Base-by-base conservation (phyloP, 2,888 invertebrate genomes). In the Ethmia dodecea region DNA sequence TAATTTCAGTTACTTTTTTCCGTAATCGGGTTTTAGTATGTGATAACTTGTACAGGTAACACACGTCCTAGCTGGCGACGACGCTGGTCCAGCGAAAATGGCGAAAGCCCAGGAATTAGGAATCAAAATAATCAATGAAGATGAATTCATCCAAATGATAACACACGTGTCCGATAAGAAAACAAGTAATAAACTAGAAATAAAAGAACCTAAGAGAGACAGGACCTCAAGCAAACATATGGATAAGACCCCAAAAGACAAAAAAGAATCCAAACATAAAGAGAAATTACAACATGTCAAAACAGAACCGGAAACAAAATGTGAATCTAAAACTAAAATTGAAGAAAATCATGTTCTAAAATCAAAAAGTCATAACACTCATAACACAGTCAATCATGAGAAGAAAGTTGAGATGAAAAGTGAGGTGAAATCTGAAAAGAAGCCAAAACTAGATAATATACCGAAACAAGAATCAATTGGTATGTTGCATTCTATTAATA, bases 21-120 rank as follows among this genome's bases (percentile, higher is more conserved):
- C n/a, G n/a, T n/a, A n/a, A n/a, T n/a, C n/a, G n/a, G n/a, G n/a
- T n/a, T n/a, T n/a, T n/a, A n/a, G n/a, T n/a, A n/a, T n/a, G n/a
- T 22, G 22, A 3, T 5, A 5, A 20, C n/a, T 22, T 22, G n/a
- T 47, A n/a, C 33, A 87, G 87, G 89, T 94, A 5, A 91, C 91
- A 50, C 97, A 95, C 69, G 67, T 98, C 1, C 84, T 98, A 13
- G 90, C 92, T 2, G 98, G 98, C 0, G 92, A 95, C 32, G 94
- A 97, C 33, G 88, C 95, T 1, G 98, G 97, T 0, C 94, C 93
- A 5, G 88, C 93, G 3, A 98, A 98, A 87, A 65, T 95, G 27
- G 89, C 89, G 0, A 96, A 95, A 74, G 93, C 94, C 0, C 81
- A 89, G 56, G 89, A 88, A 44, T 80, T 93, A 13, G 89, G 90